Conservation (phyloP, 1,140 invertebrate species). For the Papilio xuthus region DNA sequence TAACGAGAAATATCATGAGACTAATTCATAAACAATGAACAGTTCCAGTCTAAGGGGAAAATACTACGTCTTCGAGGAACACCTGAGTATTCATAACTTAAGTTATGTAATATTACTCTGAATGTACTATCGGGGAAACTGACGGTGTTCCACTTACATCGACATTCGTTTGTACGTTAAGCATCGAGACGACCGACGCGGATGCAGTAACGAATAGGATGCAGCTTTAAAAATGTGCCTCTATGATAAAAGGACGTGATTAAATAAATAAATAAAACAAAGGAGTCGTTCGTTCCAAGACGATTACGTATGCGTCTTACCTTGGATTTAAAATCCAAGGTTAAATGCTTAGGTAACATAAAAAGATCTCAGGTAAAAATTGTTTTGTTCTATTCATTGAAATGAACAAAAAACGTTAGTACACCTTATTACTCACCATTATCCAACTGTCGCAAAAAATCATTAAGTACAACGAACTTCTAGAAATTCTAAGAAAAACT, state of each 20-base stretch:
- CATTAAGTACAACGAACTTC: background rate
- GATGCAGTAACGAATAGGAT: no score
- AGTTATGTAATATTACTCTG: background rate
- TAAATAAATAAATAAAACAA: no score
- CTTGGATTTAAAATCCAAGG: no score
- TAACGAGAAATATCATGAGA: conserved; percentile 3
- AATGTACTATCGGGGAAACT: background rate
- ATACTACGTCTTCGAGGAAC: conserved; percentile 1
- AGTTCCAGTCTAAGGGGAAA: background rate
- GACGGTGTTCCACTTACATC: no score
- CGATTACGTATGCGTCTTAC: background rate
- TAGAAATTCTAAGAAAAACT: background rate
- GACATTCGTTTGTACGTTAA: no score
- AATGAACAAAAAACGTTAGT: background rate
- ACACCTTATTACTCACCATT: background rate
- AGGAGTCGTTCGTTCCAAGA: no score
- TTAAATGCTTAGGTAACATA: background rate
- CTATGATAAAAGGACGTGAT: no score
- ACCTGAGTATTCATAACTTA: background rate
- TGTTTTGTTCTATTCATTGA: background rate
- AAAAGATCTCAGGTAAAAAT: background rate
- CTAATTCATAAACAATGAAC: background rate
- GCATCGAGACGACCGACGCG: no score
- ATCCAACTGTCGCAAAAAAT: background rate
- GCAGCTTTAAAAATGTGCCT: no score